These are phyloP conservation scores for Saccostrea echinata DNA, from an alignment of 1,140 invertebrate species.

Conservation along the genomic window DNA sequence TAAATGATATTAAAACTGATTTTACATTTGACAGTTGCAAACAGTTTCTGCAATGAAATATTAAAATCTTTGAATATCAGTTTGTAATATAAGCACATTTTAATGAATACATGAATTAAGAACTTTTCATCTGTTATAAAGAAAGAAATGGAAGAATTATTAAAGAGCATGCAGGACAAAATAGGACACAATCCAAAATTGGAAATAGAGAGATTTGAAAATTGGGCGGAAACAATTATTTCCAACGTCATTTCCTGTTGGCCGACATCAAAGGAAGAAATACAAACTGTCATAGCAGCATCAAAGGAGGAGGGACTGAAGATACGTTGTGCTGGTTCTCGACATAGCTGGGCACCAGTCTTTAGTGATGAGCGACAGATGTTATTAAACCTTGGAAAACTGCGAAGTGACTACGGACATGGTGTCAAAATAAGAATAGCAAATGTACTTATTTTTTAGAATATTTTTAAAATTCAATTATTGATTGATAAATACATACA, in stretches of 20 bases:
- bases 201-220: constrained; percentile 42
- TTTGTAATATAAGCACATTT: too few species aligned
- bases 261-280: constrained; percentile 29
- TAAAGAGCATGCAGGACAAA: constrained; percentile 3
- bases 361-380: constrained; percentile 37
- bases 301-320: not conserved
- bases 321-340: constrained; percentile 17
- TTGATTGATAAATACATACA: too few species aligned
- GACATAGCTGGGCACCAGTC: constrained; percentile 48
- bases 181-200: constrained; percentile 26
- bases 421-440: constrained; percentile 44
- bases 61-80: too few species aligned
- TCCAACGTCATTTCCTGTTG: constrained; percentile 24
- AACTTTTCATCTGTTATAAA: not conserved
- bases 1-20: not conserved
- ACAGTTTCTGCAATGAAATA: not conserved
- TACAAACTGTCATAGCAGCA: constrained; percentile 10
- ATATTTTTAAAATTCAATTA: not conserved
- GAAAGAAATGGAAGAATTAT: not conserved
- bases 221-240: constrained; percentile 39
- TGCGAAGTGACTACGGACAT: constrained; percentile 42
- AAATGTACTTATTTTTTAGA: constrained; percentile 1
- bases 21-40: not conserved
- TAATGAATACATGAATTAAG: too few species aligned
- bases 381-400: not conserved